Evolutionary conservation across 2,113 vertebrate species (phyloP), one percentile per base, ranked within the genome.

Genomic region (Siphamia tubifer): DNA sequence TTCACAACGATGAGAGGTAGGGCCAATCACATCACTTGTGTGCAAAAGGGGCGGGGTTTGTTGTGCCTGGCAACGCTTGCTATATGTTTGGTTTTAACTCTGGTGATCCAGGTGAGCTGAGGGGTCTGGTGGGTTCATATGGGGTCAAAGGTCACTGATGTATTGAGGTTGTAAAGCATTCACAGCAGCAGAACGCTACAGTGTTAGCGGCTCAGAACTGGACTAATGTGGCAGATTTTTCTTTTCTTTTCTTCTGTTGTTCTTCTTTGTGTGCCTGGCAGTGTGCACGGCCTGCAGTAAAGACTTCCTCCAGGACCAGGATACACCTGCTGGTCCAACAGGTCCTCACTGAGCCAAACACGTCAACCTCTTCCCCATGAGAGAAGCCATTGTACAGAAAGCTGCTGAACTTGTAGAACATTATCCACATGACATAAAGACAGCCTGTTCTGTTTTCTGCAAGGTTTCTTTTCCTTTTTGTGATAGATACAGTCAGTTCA

Each of bases 301-400:
- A 27, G 43, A 55, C 57, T 78, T 85, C 77, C 75, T 83, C 68
- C 48, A 36, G 56, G 23, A 47, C 43, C 28, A 87, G 90, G 90
- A 90, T 86, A 77, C 90, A 91, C 83, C 90, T 90, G 90, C 70
- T 9, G 45, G 69, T 21, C 16, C 20, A 61, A 63, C 83, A 53
- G 71, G 68, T 79, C 71, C 35, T 6, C 16, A 2, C 9, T 4
- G 36, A 39, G 53, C 45, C 31, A 28, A 27, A 16, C 30, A 8
- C 62, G 47, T 81, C 78, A 76, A 0, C 1, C 51, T 54, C 34
- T 5, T 23, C 71, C 63, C 74, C 78, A 9, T 9, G 43, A 52
- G 13, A 9, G 35, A 17, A 51, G 0, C 25, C 21, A 75, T 80
- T 80, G 77, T 85, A 17, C 49, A 4, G 9, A 62, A 69, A 69